Conservation (phyloP, 92 coral and sea anemone species). For the Pocillopora meandrina region DNA sequence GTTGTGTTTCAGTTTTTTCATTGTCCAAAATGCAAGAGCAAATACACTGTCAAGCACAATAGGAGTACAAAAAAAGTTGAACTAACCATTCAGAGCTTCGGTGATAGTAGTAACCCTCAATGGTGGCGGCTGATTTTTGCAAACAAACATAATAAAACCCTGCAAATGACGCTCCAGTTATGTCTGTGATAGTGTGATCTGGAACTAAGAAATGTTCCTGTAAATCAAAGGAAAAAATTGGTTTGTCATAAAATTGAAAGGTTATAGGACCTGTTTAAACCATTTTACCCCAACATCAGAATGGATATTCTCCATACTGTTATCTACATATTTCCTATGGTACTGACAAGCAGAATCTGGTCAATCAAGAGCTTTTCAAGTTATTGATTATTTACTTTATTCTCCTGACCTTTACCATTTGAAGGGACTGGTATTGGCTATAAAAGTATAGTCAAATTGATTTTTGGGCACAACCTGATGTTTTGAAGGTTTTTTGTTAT, state of each 20-base stretch:
- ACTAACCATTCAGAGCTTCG: slow-evolving; percentile 95
- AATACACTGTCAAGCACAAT: too few species aligned
- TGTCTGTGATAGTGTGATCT: slow-evolving; percentile 95
- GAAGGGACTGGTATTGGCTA: too few species aligned
- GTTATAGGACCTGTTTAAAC: background rate
- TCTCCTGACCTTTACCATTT: background rate
- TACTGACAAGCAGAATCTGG: too few species aligned
- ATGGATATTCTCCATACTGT: too few species aligned
- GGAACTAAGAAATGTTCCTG: slow-evolving; percentile 99
- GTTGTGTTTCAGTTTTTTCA: too few species aligned
- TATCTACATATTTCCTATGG: too few species aligned
- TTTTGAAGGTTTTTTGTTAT: too few species aligned
- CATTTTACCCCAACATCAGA: background rate
- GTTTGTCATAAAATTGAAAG: background rate
- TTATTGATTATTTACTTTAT: background rate
- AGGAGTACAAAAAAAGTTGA: background rate
- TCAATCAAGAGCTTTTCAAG: too few species aligned
- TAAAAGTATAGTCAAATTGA: too few species aligned
- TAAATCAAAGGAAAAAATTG: background rate
- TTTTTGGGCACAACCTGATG: too few species aligned
- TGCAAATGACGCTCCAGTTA: slow-evolving; percentile 97
- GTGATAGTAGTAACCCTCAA: slow-evolving; percentile 99
- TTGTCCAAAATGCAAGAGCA: too few species aligned
- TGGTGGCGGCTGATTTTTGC: slow-evolving; percentile 96
- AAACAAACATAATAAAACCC: slow-evolving; percentile 98